These are phyloP conservation scores for Imbricaverruca yamaguchii DNA, from an alignment of 2,888 invertebrate species.

Conservation along the genomic window DNA sequence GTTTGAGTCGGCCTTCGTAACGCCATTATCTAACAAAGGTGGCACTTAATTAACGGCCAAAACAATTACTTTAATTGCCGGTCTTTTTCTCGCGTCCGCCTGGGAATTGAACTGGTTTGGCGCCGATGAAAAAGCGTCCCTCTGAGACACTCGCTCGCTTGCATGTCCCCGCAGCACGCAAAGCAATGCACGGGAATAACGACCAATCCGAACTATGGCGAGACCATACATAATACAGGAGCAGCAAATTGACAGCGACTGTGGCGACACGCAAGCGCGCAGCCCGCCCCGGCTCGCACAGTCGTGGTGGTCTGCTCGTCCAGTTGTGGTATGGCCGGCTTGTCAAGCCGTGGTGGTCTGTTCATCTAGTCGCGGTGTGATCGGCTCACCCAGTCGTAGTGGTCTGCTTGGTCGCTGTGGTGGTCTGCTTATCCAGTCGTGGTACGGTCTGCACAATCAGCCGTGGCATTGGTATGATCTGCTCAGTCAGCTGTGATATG, in stretches of 20 bases:
- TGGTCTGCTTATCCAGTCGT: too few relatives aligned
- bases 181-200: slow-evolving; percentile 10
- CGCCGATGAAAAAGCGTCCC: not conserved
- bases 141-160: not conserved
- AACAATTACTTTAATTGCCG: slow-evolving; percentile 21
- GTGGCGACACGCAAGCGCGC: slow-evolving; percentile 6
- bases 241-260: slow-evolving; percentile 13
- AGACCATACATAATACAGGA: slow-evolving; percentile 18
- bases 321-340: too few relatives aligned
- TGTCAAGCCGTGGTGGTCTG: not conserved
- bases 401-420: too few relatives aligned
- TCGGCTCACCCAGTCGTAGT: too few relatives aligned
- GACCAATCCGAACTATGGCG: slow-evolving; percentile 22
- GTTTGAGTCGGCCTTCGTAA: not conserved
- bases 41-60: slow-evolving; percentile 17
- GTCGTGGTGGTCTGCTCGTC: too few relatives aligned
- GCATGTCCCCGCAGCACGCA: not conserved
- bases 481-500: too few relatives aligned
- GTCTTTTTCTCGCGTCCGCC: not conserved
- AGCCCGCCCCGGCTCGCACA: not conserved
- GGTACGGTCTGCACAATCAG: too few relatives aligned
- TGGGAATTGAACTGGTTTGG: not conserved
- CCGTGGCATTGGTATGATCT: too few relatives aligned
- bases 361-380: not conserved
- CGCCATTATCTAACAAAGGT: slow-evolving; percentile 12